Conservation (phyloP, 2,888 invertebrate species). For the Hirudinaria manillensis region DNA sequence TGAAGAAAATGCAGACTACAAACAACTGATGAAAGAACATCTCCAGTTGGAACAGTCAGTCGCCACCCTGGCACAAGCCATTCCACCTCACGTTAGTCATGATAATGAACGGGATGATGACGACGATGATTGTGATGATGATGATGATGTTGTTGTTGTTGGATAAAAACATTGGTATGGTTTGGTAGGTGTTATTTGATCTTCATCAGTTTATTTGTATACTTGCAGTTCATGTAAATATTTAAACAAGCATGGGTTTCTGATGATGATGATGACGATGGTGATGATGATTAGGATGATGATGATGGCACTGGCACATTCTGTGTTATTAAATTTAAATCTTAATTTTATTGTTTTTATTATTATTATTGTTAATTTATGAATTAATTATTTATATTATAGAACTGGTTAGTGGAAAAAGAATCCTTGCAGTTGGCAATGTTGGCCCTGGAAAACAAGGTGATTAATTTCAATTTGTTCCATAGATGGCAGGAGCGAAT, state of each 20-base stretch:
- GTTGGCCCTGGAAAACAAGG: slow-evolving; percentile 24
- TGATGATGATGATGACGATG: not conserved
- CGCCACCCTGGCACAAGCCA: slow-evolving; percentile 14
- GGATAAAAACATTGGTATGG: too few species aligned
- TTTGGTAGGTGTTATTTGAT: too few species aligned
- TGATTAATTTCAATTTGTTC: not conserved
- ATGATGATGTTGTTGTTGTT: not conserved
- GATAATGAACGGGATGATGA: not conserved
- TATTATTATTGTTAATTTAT: not conserved
- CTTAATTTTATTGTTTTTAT: not conserved
- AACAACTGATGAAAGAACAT: slow-evolving; percentile 29
- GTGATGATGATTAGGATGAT: not conserved
- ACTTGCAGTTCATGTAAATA: too few species aligned
- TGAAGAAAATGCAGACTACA: slow-evolving; percentile 18
- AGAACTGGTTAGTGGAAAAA: slow-evolving; percentile 20
- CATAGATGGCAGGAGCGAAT: too few species aligned
- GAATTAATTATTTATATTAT: not conserved
- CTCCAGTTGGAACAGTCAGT: slow-evolving; percentile 22
- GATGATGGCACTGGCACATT: not conserved
- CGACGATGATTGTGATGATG: not conserved
- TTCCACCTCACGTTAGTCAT: not conserved
- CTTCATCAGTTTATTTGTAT: too few species aligned
- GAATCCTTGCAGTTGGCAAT: slow-evolving; percentile 15
- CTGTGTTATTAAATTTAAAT: not conserved
- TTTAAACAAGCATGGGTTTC: too few species aligned